Evolutionary conservation across 1,140 invertebrate genomes (phyloP).

Genomic region (Catajapyx aquilonaris): DNA sequence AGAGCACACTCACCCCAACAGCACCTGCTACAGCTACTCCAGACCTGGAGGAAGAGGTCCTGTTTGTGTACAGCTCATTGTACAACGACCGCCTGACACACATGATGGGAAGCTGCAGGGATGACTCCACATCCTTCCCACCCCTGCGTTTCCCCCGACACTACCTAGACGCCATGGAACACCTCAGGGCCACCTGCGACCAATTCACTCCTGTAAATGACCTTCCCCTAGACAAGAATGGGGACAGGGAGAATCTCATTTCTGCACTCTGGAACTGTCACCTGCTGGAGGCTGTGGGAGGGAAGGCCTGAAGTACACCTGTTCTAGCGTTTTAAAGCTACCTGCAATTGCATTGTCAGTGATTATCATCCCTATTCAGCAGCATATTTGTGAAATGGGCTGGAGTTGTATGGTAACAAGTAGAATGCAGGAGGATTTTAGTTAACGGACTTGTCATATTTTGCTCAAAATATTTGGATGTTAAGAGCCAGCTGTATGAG

Average conservation of each 20-base stretch:
- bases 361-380: too few species aligned
- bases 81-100: slow-evolving; percentile 1
- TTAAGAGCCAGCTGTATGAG: too few species aligned
- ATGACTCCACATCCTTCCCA: background rate
- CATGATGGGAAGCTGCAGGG: slow-evolving; percentile 1
- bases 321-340: too few species aligned
- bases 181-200: background rate
- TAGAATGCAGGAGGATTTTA: too few species aligned
- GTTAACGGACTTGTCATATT: too few species aligned
- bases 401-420: too few species aligned
- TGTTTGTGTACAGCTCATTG: slow-evolving; percentile 3
- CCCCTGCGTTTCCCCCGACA: background rate
- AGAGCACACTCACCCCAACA: too few species aligned
- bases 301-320: too few species aligned
- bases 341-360: too few species aligned
- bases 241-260: background rate
- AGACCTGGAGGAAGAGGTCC: background rate
- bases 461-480: too few species aligned
- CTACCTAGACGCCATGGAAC: slow-evolving; percentile 1
- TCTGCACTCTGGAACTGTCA: background rate
- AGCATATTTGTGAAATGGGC: too few species aligned
- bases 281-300: background rate
- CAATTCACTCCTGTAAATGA: slow-evolving; percentile 1
- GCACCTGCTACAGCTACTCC: too few species aligned
- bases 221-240: background rate